These are phyloP conservation scores for Lacerta bilineata DNA, from an alignment of 2,797 vertebrate genomes.

Conservation along the genomic window DNA sequence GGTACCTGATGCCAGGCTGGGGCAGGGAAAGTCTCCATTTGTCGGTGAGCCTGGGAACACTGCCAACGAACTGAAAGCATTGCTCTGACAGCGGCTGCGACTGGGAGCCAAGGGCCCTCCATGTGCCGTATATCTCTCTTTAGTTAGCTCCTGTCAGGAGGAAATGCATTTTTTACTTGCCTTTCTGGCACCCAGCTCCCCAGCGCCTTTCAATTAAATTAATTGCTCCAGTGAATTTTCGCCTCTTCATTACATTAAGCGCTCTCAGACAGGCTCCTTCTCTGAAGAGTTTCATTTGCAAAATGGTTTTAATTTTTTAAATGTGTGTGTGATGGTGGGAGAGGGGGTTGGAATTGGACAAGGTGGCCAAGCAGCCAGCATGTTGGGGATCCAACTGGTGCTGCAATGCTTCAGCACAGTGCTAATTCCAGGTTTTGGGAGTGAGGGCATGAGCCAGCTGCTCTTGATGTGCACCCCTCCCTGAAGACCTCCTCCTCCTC, in stretches of 20 bases:
- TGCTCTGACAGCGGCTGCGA: not conserved
- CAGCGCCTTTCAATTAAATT: slow-evolving; percentile 16
- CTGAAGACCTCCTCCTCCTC: no score
- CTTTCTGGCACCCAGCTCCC: not conserved
- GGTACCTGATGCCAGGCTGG: not conserved
- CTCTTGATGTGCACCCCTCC: no score
- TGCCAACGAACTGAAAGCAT: slow-evolving; percentile 20
- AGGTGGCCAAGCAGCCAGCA: not conserved
- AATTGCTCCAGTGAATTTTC: slow-evolving; percentile 18
- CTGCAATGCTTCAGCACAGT: not conserved
- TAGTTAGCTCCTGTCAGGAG: not conserved
- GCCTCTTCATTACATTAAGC: not conserved
- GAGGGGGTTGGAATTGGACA: not conserved
- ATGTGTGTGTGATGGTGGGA: not conserved
- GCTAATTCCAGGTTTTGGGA: no score
- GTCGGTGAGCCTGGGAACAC: not conserved
- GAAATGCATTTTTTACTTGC: not conserved
- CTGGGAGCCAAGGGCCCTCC: not conserved
- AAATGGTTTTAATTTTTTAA: slow-evolving; percentile 1
- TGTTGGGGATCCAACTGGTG: not conserved
- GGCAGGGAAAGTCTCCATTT: not conserved
- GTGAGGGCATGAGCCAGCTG: no score
- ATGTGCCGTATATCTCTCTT: not conserved
- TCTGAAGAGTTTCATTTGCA: not conserved
- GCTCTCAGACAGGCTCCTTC: not conserved